Evolutionary conservation across 2,888 invertebrate genomes (phyloP).

Genomic region (Nephrotoma flavescens): DNA sequence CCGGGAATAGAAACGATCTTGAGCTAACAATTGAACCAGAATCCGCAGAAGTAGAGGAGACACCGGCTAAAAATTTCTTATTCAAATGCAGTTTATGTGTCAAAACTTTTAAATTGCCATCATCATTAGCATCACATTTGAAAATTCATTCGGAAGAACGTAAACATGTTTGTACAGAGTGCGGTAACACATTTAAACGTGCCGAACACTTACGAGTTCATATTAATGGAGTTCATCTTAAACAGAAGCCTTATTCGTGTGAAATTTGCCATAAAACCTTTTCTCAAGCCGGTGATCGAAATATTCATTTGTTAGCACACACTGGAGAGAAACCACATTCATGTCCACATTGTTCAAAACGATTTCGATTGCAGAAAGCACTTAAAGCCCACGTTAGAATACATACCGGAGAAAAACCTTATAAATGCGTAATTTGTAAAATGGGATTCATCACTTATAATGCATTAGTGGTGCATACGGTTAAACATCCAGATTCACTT

Average conservation of each 20-base stretch:
- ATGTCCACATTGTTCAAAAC: conserved; percentile 11
- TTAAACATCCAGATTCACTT: not conserved
- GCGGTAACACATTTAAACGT: conserved; percentile 12
- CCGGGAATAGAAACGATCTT: not conserved
- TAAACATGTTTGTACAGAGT: conserved; percentile 10
- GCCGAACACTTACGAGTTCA: conserved; percentile 13
- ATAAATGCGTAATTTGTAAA: conserved; percentile 11
- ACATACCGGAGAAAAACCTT: conserved; percentile 13
- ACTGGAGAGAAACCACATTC: conserved; percentile 11
- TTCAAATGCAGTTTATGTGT: conserved; percentile 8
- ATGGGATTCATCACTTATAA: conserved; percentile 12
- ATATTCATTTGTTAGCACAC: conserved; percentile 12
- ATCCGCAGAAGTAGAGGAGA: not conserved
- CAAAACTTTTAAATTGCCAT: conserved; percentile 11
- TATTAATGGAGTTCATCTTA: conserved; percentile 12
- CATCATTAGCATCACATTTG: conserved; percentile 11
- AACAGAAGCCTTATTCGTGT: conserved; percentile 12
- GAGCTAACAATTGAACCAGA: not conserved
- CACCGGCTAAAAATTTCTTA: not conserved
- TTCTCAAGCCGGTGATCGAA: conserved; percentile 12
- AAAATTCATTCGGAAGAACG: conserved; percentile 13
- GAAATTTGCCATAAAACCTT: conserved; percentile 11
- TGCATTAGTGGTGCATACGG: conserved; percentile 4
- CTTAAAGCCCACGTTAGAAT: conserved; percentile 12
- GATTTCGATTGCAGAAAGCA: conserved; percentile 11